phyloP scores from a whole-genome alignment of 1,140 invertebrate species.

The Mizuhopecten yessoensis region DNA sequence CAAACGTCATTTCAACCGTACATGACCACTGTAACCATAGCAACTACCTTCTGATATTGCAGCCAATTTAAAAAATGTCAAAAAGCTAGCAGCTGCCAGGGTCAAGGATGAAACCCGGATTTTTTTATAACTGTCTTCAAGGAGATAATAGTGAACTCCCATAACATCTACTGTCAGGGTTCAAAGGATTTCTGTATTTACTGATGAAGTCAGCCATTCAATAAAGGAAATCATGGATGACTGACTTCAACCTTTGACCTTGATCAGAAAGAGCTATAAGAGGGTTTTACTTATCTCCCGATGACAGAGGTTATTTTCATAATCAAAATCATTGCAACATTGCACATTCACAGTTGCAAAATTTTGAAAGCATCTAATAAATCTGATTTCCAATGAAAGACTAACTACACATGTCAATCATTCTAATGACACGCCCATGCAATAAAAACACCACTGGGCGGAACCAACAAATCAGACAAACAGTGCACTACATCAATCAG shows the following conservation, averaged over 20 bases:
- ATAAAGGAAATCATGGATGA: not conserved
- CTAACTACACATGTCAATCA: slow-evolving; percentile 7
- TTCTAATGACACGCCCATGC: slow-evolving; percentile 5
- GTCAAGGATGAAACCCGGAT: not conserved
- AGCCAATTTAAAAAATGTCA: slow-evolving; percentile 17
- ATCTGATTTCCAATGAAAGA: not conserved
- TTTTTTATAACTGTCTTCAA: not conserved
- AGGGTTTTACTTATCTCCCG: not conserved
- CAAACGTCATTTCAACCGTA: slow-evolving; percentile 34
- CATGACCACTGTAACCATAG: slow-evolving; percentile 24
- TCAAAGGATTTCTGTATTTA: not conserved
- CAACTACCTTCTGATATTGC: slow-evolving; percentile 9
- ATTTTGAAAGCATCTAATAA: slow-evolving; percentile 25
- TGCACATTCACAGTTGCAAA: not conserved
- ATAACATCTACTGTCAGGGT: not conserved
- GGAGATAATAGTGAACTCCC: not conserved
- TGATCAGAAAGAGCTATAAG: not conserved
- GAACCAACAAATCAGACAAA: not conserved
- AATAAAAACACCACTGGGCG: not conserved
- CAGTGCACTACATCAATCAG: not conserved
- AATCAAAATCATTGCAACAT: not conserved
- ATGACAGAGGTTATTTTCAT: not conserved
- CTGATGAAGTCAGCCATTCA: not conserved
- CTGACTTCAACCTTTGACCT: not conserved
- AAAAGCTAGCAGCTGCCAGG: not conserved